These are phyloP conservation scores for Ectemnius lituratus DNA, from an alignment of 2,888 invertebrate species.

Conservation along the genomic window DNA sequence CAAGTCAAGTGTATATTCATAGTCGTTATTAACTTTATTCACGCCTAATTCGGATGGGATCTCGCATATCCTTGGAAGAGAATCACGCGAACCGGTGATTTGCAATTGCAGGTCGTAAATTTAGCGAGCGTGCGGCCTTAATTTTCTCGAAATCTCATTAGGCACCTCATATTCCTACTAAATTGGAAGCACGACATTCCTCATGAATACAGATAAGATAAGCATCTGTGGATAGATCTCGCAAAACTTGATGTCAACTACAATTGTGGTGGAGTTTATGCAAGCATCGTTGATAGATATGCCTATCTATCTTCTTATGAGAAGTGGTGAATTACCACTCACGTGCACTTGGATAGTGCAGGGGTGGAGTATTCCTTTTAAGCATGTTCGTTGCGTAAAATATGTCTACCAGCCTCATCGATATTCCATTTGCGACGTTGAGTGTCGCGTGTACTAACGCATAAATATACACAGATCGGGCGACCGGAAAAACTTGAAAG, in stretches of 20 bases:
- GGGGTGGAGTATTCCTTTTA: not conserved
- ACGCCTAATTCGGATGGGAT: not conserved
- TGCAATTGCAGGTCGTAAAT: too few species aligned
- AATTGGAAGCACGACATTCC: too few species aligned
- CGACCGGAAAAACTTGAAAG: conserved; percentile 9
- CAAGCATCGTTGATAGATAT: not conserved
- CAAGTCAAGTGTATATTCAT: too few species aligned
- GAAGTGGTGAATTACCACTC: not conserved
- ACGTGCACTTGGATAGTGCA: not conserved
- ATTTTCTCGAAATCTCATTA: too few species aligned
- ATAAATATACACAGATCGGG: conserved; percentile 4
- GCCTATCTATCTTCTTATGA: not conserved
- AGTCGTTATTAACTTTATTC: too few species aligned
- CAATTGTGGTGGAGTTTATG: not conserved
- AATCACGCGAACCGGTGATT: not conserved
- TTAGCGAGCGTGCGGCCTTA: too few species aligned
- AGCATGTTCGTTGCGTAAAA: conserved; percentile 29
- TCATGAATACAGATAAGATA: too few species aligned
- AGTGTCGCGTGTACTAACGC: conserved; percentile 36
- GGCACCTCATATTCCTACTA: too few species aligned
- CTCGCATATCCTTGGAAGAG: not conserved
- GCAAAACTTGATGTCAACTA: too few species aligned
- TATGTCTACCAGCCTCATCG: conserved; percentile 43
- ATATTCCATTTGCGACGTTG: conserved; percentile 56
- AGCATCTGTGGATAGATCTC: too few species aligned